Percentiles rank a stretch among this genome's conserved stretches.
These are phyloP conservation scores for Brachypterus glaber DNA, from an alignment of 2,888 invertebrate genomes.

Conservation along the genomic window DNA sequence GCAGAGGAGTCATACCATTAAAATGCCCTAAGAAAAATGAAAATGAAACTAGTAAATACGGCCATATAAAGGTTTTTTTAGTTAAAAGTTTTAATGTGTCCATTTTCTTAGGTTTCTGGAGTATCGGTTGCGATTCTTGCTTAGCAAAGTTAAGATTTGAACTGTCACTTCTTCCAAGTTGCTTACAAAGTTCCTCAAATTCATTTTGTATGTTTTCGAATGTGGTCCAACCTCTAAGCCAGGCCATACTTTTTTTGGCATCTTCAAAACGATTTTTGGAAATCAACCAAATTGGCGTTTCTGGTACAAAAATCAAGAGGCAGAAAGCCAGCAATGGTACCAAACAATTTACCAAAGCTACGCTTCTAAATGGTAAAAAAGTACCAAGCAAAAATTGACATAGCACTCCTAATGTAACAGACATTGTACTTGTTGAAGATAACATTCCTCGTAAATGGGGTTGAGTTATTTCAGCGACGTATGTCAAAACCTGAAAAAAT, in stretches of 20 bases:
- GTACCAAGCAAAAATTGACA: slow-evolving; percentile 67
- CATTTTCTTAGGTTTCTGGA: slow-evolving; percentile 29
- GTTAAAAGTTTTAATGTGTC: slow-evolving; percentile 38
- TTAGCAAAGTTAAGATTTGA: slow-evolving; percentile 7
- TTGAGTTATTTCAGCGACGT: slow-evolving; percentile 76
- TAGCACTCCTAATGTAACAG: slow-evolving; percentile 66
- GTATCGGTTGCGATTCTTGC: slow-evolving; percentile 51
- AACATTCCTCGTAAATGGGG: slow-evolving; percentile 67
- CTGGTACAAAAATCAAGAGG: slow-evolving; percentile 63
- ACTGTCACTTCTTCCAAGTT: slow-evolving; percentile 15
- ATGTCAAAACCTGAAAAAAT: slow-evolving; percentile 59
- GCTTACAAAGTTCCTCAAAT: slow-evolving; percentile 43
- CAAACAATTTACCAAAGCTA: slow-evolving; percentile 57
- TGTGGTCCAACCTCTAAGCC: slow-evolving; percentile 70
- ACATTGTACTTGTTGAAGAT: slow-evolving; percentile 64
- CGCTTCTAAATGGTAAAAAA: slow-evolving; percentile 59
- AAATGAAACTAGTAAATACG: slow-evolving; percentile 55
- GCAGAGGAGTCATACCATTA: slow-evolving; percentile 63
- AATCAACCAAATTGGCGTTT: slow-evolving; percentile 74
- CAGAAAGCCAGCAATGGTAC: slow-evolving; percentile 56
- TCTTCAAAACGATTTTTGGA: slow-evolving; percentile 55
- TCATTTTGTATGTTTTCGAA: slow-evolving; percentile 52
- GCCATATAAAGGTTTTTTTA: slow-evolving; percentile 55
- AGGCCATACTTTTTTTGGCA: slow-evolving; percentile 60
- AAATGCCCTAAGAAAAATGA: slow-evolving; percentile 66